Base-by-base conservation (phyloP, 2,797 vertebrate species). In the Aulostomus chinensis region DNA sequence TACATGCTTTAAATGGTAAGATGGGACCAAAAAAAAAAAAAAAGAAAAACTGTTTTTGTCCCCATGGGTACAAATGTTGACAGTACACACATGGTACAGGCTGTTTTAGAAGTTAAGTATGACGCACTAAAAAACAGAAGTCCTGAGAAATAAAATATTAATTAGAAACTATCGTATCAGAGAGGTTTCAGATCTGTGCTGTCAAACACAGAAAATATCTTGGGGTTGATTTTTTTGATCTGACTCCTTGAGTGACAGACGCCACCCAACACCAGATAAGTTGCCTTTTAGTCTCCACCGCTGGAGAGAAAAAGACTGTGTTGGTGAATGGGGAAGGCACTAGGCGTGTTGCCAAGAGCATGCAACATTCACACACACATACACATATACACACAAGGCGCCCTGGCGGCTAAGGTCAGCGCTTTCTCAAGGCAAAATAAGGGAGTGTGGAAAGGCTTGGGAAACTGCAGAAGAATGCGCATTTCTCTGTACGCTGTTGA, bases 401-500 rank as follows among this genome's bases (percentile, higher is more conserved):
- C 72, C 66, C 73, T 58, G 58, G 77, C 61, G 58, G 69, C 83
- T 84, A 86, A 91, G 89, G 90, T 91, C 91, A 90, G 70, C 18
- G 32, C 73, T 91, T 92, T 91, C 90, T 90, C 88, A 90, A 88
- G 88, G 74, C 83, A 84, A 86, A 87, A 83, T 77, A 84, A 75
- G 65, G 62, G 80, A 81, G 74, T 81, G 83, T 78, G 61, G 78
- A 83, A 81, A 86, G 78, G 76, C 86, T 82, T 88, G 87, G 80
- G 72, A 89, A 88, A 81, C 42, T 64, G 75, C 35, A 68, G 55
- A 89, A 82, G 83, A 88, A 89, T 86, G 81, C 62, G 71, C 56
- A 69, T 81, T 72, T 80, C 58, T 77, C 58, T 73, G 53, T 65
- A 54, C 34, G 39, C 53, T 58, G 45, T 50, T 32, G 52, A 60